Percentiles rank a stretch among this genome's conserved stretches.
These are phyloP conservation scores for Aproaerema taeniolella DNA, from an alignment of 2,888 invertebrate genomes.

Conservation along the genomic window DNA sequence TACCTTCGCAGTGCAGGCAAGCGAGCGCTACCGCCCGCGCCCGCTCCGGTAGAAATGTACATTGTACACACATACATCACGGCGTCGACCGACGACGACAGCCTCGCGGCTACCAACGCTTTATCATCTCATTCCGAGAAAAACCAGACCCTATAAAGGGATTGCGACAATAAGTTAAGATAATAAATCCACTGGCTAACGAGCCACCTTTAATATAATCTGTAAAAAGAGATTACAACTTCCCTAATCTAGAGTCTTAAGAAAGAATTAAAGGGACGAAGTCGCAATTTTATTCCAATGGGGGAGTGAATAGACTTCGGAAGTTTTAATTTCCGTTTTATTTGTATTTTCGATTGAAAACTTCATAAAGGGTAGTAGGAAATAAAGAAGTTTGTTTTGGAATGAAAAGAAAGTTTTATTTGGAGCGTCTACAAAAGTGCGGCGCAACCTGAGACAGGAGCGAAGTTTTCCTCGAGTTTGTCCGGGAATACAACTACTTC, in stretches of 20 bases:
- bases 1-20: neutral
- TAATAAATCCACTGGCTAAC: conserved; percentile 34
- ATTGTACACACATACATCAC: neutral
- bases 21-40: neutral
- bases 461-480: too few relatives aligned
- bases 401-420: conserved; percentile 7
- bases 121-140: neutral
- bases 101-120: too few relatives aligned
- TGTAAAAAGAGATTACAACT: conserved; percentile 38
- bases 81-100: neutral
- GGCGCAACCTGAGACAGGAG: too few relatives aligned
- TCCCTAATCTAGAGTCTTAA: conserved; percentile 22
- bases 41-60: neutral
- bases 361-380: conserved; percentile 5
- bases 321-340: conserved; percentile 30
- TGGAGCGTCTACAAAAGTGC: conserved; percentile 5
- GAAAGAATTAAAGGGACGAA: conserved; percentile 26
- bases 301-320: conserved; percentile 32
- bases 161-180: conserved; percentile 16
- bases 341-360: conserved; percentile 27
- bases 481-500: too few relatives aligned
- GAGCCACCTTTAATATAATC: conserved; percentile 31
- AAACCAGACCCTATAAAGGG: conserved; percentile 6
- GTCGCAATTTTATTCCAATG: conserved; percentile 34
- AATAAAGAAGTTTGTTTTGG: conserved; percentile 8